Evolutionary conservation across 2,113 vertebrate genomes (phyloP).

Genomic region (Phocoena sinus): DNA sequence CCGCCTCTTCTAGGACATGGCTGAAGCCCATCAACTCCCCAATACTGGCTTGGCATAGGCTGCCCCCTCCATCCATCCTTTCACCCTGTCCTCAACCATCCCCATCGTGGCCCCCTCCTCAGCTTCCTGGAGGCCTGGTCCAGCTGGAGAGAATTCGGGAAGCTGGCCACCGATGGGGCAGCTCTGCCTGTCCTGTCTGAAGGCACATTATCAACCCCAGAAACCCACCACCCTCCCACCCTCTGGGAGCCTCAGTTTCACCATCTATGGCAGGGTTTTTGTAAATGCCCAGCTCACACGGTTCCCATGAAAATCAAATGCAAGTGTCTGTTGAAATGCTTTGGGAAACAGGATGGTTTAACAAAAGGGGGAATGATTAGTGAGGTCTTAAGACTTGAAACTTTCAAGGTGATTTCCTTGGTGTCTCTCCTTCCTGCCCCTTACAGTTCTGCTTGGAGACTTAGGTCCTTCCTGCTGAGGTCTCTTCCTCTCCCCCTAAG

Average conservation of each 20-base stretch:
- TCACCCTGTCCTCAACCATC: accelerated
- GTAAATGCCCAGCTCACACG: not conserved
- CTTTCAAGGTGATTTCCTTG: not conserved
- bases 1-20: not conserved
- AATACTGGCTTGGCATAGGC: not conserved
- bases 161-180: not conserved
- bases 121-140: not conserved
- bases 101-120: not conserved
- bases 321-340: not conserved
- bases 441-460: not conserved
- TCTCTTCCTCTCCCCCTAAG: not conserved
- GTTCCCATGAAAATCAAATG: not conserved
- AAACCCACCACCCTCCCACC: not conserved
- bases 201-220: not conserved
- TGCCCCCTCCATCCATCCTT: no score
- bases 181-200: not conserved
- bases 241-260: not conserved
- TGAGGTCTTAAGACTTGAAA: not conserved
- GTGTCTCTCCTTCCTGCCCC: not conserved
- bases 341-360: not conserved
- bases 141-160: not conserved
- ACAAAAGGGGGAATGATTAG: not conserved
- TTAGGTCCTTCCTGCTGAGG: not conserved
- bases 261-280: not conserved
- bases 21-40: not conserved